These are phyloP conservation scores for Teleogryllus oceanicus DNA, from an alignment of 2,888 invertebrate species.

Conservation along the genomic window DNA sequence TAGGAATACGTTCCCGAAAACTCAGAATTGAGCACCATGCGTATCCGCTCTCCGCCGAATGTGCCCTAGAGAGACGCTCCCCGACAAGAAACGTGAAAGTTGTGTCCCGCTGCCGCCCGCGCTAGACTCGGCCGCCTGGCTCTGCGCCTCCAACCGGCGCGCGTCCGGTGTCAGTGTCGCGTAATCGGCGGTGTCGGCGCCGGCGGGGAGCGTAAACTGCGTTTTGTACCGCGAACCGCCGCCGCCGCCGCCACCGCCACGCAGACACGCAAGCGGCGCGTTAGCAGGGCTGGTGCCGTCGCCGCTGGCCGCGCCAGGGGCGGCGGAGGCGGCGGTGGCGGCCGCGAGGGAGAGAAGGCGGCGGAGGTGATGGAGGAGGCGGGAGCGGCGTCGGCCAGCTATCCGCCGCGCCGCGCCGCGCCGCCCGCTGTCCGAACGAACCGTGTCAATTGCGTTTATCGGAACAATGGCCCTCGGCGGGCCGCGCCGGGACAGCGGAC, in stretches of 20 bases:
- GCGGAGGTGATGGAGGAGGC: background rate
- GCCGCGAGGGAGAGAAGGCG: background rate
- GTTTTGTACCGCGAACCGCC: background rate
- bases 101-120: no score
- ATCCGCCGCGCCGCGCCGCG: background rate
- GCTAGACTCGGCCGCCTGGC: no score
- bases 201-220: no score
- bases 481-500: background rate
- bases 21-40: no score
- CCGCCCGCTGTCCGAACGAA: background rate
- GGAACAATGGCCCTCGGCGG: background rate
- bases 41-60: no score
- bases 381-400: background rate
- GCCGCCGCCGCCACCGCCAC: background rate
- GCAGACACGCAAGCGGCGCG: background rate
- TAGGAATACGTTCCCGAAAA: no score
- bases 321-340: background rate
- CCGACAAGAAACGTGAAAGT: no score
- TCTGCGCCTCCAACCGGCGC: no score
- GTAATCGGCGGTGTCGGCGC: background rate
- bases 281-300: background rate
- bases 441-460: slow-evolving; percentile 18
- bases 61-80: no score
- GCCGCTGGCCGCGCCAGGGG: background rate
- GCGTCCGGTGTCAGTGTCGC: no score